phyloP scores from a whole-genome alignment of 2,888 invertebrate genomes.

The Oithona nana region DNA sequence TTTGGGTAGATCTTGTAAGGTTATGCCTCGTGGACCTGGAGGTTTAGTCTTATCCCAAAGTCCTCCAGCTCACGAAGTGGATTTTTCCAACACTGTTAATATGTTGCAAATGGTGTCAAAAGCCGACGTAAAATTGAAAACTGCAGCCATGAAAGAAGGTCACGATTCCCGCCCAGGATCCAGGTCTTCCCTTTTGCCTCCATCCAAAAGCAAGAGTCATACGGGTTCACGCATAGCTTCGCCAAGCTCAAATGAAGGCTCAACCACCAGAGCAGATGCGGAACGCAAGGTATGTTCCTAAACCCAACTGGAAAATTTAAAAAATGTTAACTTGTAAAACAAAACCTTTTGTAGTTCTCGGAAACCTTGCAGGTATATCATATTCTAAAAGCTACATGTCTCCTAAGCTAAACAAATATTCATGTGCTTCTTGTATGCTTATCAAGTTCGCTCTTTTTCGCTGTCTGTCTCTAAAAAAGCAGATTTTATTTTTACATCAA shows the following conservation, averaged over 20 bases:
- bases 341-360: too few species aligned
- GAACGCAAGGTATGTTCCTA: not conserved
- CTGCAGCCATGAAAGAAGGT: not conserved
- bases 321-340: too few species aligned
- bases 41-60: not conserved
- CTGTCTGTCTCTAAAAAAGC: too few species aligned
- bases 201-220: not conserved
- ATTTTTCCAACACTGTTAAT: slow-evolving; percentile 5
- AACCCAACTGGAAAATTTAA: too few species aligned
- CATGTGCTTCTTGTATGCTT: too few species aligned
- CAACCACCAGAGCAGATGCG: not conserved
- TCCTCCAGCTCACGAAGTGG: not conserved
- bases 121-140: not conserved
- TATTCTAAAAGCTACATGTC: too few species aligned
- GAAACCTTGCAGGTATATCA: too few species aligned
- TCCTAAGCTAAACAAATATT: too few species aligned
- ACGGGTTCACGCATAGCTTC: not conserved
- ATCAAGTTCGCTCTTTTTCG: too few species aligned
- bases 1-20: not conserved
- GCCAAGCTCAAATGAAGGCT: not conserved
- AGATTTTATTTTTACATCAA: too few species aligned
- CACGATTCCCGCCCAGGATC: not conserved
- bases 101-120: slow-evolving; percentile 4
- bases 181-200: not conserved
- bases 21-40: not conserved